Evolutionary conservation across 2,888 invertebrate genomes (phyloP), one percentile per base, ranked within the genome.

Genomic region (Formica aserva): DNA sequence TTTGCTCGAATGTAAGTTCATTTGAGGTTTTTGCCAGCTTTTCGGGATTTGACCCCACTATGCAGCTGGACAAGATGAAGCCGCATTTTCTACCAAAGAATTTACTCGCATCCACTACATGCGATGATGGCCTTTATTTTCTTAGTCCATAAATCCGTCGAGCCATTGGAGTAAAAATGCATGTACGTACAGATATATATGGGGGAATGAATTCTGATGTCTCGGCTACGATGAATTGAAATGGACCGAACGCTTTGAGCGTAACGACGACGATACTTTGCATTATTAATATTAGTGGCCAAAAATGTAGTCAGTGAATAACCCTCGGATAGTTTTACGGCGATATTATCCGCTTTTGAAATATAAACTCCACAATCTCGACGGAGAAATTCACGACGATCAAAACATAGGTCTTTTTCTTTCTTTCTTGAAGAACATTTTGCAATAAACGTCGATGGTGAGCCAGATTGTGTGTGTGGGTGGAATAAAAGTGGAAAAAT

Each of bases 71-170:
- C 15, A 5, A 63, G 52, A 76, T 5, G 18, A 67, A 26, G 26
- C 26, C 26, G 26, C 26, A 11, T 77, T 41, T 41, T 77, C n/a
- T 8, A 29, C 0, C 38, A 11, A 55, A 45, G n/a, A 57, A 67
- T 29, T 41, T 13, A 26, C 3, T 65, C n/a, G 62, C 48, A 1
- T 55, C 1, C 11, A 6, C 15, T 29, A 2, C 1, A 9, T 38
- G 11, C 9, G 11, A 38, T 38, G 3, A 81, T 83, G 62, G 55
- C n/a, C 41, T 71, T 77, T 71, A 76, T 75, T 71, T 85, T 22
- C 35, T 60, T 69, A 48, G 11, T 57, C 55, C 74, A 74, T 85
- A 87, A 87, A 87, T 87, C 69, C 65, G 77, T 38, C 85, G 60
- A 80, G 32, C 35, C 63, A 18, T 15, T 55, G 72, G 38, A 83